Conservation (phyloP, 1,140 invertebrate genomes). For the Theocolax elegans region DNA sequence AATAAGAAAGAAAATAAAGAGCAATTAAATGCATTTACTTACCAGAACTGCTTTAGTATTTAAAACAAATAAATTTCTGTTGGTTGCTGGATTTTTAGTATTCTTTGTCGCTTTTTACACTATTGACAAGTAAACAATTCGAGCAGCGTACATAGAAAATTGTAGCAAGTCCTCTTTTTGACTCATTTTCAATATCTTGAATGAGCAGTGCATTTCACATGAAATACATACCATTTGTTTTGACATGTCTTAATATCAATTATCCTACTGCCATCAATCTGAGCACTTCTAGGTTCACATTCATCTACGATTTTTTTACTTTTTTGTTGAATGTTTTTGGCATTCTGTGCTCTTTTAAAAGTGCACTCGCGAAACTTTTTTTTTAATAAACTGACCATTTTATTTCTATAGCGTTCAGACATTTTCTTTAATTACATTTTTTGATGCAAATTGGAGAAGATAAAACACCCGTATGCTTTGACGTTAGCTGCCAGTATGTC, state of each 20-base stretch:
- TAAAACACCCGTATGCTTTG: no score
- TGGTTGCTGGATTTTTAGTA: neutral
- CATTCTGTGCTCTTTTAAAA: no score
- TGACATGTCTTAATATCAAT: neutral
- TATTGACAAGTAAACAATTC: neutral
- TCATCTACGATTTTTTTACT: neutral
- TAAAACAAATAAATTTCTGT: neutral
- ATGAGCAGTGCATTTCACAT: neutral
- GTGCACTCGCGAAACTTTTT: no score
- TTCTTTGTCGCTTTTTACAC: neutral
- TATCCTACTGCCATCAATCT: neutral
- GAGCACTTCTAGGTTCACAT: neutral
- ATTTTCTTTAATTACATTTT: no score
- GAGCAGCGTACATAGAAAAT: neutral
- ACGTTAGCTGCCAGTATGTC: no score
- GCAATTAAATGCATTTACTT: neutral
- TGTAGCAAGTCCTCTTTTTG: neutral
- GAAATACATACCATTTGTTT: neutral
- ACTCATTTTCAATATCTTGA: neutral
- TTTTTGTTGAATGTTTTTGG: no score
- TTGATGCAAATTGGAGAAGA: no score
- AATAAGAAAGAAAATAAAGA: neutral
- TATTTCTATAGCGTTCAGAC: no score
- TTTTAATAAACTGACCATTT: no score
- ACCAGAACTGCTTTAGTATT: slow-evolving; percentile 2